Percentiles rank a stretch among this genome's conserved stretches.
Conservation (phyloP, 1,140 invertebrate genomes). For the Megalonaias nervosa region DNA sequence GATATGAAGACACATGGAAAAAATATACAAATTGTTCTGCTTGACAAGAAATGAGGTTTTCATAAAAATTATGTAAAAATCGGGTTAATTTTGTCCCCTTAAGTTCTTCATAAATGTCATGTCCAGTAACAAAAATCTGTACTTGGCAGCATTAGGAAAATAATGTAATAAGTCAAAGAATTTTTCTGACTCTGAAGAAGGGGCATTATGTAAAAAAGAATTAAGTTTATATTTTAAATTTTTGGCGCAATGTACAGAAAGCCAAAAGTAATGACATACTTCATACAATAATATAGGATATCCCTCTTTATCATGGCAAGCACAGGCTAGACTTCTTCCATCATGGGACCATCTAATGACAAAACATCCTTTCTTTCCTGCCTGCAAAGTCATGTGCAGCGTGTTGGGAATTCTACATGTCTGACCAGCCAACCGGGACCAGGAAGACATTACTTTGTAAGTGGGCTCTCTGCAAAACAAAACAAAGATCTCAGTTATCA, state of each 20-base stretch:
- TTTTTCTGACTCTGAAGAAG: too few species aligned
- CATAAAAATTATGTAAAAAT: neutral
- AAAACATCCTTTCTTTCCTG: constrained; percentile 67
- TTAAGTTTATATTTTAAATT: too few species aligned
- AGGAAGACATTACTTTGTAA: constrained; percentile 63
- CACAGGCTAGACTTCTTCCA: constrained; percentile 69
- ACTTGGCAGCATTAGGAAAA: too few species aligned
- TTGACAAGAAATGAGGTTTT: too few species aligned
- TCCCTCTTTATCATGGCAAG: constrained; percentile 63
- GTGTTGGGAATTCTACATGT: constrained; percentile 78
- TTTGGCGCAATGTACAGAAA: neutral
- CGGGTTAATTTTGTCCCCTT: neutral
- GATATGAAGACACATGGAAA: too few species aligned
- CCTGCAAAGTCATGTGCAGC: constrained; percentile 70
- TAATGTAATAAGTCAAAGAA: too few species aligned
- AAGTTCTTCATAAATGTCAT: neutral
- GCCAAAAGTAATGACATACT: constrained; percentile 45
- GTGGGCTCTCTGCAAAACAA: constrained; percentile 18
- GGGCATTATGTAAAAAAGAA: too few species aligned
- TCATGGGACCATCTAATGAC: constrained; percentile 74
- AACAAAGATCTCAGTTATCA: neutral
- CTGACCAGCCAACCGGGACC: constrained; percentile 76
- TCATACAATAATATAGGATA: constrained; percentile 69
- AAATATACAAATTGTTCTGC: too few species aligned
- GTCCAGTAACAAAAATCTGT: neutral